Evolutionary conservation across 2,113 vertebrate genomes (phyloP).

Genomic region (Callorhinus ursinus): DNA sequence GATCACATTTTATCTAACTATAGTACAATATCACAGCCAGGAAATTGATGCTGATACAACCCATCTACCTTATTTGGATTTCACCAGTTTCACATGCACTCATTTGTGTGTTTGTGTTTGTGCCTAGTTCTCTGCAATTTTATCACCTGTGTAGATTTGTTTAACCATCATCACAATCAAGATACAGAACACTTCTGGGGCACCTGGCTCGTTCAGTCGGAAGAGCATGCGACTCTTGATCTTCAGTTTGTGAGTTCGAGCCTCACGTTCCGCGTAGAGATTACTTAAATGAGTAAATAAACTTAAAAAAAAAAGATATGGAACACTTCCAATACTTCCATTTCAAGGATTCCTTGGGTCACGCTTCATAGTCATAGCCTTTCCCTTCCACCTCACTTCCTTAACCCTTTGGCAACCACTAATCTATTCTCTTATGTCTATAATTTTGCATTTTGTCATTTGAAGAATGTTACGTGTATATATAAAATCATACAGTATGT

Average conservation of each 20-base stretch:
- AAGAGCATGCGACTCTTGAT: background rate
- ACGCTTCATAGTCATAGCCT: background rate
- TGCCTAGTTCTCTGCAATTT: constrained; percentile 7
- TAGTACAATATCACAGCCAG: background rate
- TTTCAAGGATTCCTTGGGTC: background rate
- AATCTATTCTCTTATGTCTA: background rate
- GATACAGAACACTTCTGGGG: background rate
- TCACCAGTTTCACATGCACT: background rate
- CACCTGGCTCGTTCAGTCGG: background rate
- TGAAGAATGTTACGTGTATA: background rate
- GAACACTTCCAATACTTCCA: background rate
- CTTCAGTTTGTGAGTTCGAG: background rate
- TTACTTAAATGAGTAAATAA: background rate
- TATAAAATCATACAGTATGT: background rate
- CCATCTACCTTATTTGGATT: background rate
- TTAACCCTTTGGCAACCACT: background rate
- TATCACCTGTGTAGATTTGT: background rate
- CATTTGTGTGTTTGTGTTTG: background rate
- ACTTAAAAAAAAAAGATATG: background rate
- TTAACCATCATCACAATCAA: background rate
- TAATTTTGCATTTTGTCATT: background rate
- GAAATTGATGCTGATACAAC: background rate
- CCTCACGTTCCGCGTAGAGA: background rate
- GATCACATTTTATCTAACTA: background rate
- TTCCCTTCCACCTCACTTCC: background rate